These are phyloP conservation scores for Papilio demoleus DNA, from an alignment of 2,888 invertebrate genomes.

Conservation along the genomic window DNA sequence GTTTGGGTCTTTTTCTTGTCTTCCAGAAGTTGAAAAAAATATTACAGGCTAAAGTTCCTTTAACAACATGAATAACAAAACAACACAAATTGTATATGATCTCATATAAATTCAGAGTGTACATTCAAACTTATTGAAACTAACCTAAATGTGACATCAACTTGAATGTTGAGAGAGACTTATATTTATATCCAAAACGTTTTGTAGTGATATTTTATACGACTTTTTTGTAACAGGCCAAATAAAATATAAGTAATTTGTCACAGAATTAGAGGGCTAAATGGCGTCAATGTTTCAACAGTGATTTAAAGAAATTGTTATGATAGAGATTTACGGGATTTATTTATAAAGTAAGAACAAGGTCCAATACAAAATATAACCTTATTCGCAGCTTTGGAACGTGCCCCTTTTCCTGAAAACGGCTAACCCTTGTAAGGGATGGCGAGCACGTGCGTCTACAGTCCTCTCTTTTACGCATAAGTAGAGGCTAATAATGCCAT, in stretches of 20 bases:
- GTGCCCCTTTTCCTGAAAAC: conserved; percentile 75
- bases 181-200: neutral
- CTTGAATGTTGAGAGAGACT: conserved; percentile 1
- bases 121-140: conserved; percentile 6
- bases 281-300: conserved; percentile 18
- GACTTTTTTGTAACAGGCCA: conserved; percentile 28
- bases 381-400: conserved; percentile 74
- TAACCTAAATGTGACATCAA: conserved; percentile 17
- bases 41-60: neutral
- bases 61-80: conserved; percentile 7
- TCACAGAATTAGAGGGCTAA: conserved; percentile 18
- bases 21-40: neutral
- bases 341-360: conserved; percentile 54
- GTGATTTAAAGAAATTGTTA: conserved; percentile 18
- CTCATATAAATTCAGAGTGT: conserved; percentile 4
- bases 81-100: neutral
- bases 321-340: conserved; percentile 46
- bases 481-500: conserved; percentile 46
- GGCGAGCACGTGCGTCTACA: conserved; percentile 73
- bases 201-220: conserved; percentile 5
- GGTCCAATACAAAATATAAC: conserved; percentile 51
- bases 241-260: conserved; percentile 20
- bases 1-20: too few species aligned
- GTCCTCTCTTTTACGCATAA: conserved; percentile 55
- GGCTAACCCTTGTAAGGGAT: conserved; percentile 66